phyloP scores from a whole-genome alignment of 2,888 invertebrate genomes.

The Conistra vaccinii region DNA sequence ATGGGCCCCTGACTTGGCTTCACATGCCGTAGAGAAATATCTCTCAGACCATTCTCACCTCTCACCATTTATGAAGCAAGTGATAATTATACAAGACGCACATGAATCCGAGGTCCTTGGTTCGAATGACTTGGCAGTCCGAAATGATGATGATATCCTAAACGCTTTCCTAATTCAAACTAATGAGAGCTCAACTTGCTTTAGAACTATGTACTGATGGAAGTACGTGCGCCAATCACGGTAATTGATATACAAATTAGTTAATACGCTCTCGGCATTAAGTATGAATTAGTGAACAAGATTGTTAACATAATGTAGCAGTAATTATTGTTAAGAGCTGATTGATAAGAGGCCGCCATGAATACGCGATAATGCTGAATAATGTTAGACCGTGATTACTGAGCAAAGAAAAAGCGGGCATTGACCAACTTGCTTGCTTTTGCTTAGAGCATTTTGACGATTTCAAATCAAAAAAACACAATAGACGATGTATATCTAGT shows the following conservation, averaged over 20 bases:
- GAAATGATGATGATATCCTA: background rate
- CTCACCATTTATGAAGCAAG: too few species aligned
- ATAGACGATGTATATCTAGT: too few species aligned
- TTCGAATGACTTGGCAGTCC: too few species aligned
- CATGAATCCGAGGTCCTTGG: too few species aligned
- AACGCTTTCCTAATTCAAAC: background rate
- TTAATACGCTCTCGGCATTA: constrained; percentile 55
- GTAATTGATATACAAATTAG: constrained; percentile 63
- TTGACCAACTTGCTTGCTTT: background rate
- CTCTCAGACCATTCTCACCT: too few species aligned
- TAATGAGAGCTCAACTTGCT: constrained; percentile 5
- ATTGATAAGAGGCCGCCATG: constrained; percentile 25
- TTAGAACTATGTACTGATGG: background rate
- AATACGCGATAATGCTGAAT: constrained; percentile 12
- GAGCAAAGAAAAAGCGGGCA: background rate
- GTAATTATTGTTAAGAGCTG: constrained; percentile 37
- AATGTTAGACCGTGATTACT: background rate
- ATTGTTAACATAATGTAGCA: constrained; percentile 47
- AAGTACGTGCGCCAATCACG: constrained; percentile 43
- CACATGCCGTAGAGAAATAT: too few species aligned
- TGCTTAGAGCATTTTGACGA: background rate
- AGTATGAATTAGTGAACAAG: constrained; percentile 55
- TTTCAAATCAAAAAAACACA: background rate
- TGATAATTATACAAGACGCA: too few species aligned
- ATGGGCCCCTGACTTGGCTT: too few species aligned